phyloP scores from a whole-genome alignment of 1,140 invertebrate species.

The Pseudomyrmex pallidus region DNA sequence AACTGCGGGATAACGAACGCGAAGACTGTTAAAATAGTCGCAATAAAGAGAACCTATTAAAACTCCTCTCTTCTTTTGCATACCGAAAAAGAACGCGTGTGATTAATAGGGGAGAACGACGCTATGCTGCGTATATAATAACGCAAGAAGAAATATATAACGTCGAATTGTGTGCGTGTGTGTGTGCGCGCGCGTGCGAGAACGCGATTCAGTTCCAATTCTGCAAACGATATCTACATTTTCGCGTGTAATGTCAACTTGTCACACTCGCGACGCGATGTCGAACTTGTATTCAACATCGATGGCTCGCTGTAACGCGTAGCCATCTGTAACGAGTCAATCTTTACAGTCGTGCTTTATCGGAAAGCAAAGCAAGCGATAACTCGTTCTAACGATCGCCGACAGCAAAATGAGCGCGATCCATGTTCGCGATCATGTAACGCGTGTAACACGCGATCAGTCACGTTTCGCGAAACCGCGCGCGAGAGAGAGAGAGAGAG shows the following conservation, averaged over 20 bases:
- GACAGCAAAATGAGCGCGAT: slow-evolving; percentile 2
- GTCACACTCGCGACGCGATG: slow-evolving; percentile 2
- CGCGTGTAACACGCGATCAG: slow-evolving; percentile 20
- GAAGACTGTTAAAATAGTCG: not conserved
- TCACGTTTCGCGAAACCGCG: slow-evolving; percentile 28
- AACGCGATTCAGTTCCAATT: not conserved
- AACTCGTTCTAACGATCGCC: slow-evolving; percentile 17
- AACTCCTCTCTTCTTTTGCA: not conserved
- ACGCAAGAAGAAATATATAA: not conserved
- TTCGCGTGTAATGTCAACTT: slow-evolving; percentile 11
- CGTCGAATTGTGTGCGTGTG: no score
- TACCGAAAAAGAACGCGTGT: not conserved
- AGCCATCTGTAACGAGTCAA: slow-evolving; percentile 22
- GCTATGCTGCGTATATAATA: not conserved
- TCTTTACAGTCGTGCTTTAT: slow-evolving; percentile 34
- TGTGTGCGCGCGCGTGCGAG: no score
- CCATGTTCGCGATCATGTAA: slow-evolving; percentile 9
- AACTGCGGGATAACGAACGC: slow-evolving; percentile 21
- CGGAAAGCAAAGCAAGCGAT: not conserved
- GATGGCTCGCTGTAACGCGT: not conserved
- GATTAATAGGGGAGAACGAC: not conserved
- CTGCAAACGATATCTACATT: not conserved
- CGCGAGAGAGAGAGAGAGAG: not conserved
- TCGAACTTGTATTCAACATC: no score
- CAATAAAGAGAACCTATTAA: not conserved